These are phyloP conservation scores for Dascyllus trimaculatus DNA, from an alignment of 2,113 vertebrate species.

Conservation along the genomic window DNA sequence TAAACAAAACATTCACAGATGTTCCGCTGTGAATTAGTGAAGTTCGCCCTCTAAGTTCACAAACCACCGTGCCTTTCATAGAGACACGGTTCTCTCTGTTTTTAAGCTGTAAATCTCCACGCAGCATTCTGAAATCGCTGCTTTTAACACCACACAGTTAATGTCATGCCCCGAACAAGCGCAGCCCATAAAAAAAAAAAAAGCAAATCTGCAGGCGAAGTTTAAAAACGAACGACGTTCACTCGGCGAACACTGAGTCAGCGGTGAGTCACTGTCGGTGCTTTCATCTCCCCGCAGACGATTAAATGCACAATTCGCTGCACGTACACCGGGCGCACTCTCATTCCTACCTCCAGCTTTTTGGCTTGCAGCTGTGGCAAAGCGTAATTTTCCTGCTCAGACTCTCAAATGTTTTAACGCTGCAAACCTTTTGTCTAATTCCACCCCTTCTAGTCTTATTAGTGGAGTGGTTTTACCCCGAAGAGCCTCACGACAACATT, in stretches of 20 bases:
- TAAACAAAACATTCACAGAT: too few species aligned
- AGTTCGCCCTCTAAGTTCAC: too few species aligned
- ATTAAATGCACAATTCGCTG: constrained; percentile 19
- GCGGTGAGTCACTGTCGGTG: constrained; percentile 29
- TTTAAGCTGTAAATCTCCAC: too few species aligned
- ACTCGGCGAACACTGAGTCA: constrained; percentile 33
- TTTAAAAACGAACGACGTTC: background rate
- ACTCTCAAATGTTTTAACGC: background rate
- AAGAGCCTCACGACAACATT: background rate
- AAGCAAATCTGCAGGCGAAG: background rate
- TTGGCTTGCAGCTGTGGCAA: constrained; percentile 1
- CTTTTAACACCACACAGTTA: too few species aligned
- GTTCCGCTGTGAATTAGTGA: too few species aligned
- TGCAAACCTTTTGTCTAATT: constrained; percentile 22
- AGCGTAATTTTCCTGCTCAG: constrained; percentile 7
- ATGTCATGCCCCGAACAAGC: too few species aligned
- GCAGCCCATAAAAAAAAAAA: background rate
- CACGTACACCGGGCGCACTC: constrained; percentile 6
- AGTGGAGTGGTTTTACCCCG: constrained; percentile 11
- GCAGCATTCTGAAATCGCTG: too few species aligned
- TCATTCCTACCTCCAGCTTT: constrained; percentile 14
- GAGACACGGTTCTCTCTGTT: too few species aligned
- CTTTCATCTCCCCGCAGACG: constrained; percentile 14
- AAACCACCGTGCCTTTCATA: too few species aligned
- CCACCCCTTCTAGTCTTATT: background rate